Percentiles rank a stretch among this genome's conserved stretches.
Evolutionary conservation across 2,797 vertebrate genomes (phyloP).

Genomic region (Platalea minor): DNA sequence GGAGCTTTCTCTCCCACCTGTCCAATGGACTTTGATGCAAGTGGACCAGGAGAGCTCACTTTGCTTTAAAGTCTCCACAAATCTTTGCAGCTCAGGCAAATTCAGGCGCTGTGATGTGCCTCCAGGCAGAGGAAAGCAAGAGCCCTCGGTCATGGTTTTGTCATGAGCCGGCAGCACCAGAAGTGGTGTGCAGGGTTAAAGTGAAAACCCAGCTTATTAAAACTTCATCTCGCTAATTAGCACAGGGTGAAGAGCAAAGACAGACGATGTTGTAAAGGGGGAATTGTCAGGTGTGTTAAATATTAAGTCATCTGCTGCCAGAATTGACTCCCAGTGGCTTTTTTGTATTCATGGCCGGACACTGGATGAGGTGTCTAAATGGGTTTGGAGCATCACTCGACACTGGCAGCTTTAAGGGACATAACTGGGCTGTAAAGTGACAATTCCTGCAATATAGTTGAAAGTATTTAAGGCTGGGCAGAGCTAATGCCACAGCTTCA

Average conservation of each 20-base stretch:
- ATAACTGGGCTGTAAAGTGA: neutral
- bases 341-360: neutral
- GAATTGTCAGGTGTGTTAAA: neutral
- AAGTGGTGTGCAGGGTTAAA: neutral
- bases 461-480: neutral
- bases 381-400: neutral
- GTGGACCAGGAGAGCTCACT: neutral
- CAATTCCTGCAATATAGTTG: neutral
- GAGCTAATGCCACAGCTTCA: neutral
- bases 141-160: neutral
- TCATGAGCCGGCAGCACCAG: rapidly evolving
- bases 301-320: neutral
- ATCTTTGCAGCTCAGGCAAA: neutral
- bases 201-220: neutral
- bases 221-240: neutral
- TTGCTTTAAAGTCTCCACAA: neutral
- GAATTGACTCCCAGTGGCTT: neutral
- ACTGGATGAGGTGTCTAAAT: neutral
- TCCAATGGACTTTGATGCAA: neutral
- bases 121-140: neutral
- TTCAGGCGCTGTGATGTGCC: neutral
- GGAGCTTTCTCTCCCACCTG: neutral
- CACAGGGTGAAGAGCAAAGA: neutral
- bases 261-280: neutral
- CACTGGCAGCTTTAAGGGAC: neutral